Evolutionary conservation across 1,140 invertebrate genomes (phyloP).

Genomic region (Caenorhabditis latens): DNA sequence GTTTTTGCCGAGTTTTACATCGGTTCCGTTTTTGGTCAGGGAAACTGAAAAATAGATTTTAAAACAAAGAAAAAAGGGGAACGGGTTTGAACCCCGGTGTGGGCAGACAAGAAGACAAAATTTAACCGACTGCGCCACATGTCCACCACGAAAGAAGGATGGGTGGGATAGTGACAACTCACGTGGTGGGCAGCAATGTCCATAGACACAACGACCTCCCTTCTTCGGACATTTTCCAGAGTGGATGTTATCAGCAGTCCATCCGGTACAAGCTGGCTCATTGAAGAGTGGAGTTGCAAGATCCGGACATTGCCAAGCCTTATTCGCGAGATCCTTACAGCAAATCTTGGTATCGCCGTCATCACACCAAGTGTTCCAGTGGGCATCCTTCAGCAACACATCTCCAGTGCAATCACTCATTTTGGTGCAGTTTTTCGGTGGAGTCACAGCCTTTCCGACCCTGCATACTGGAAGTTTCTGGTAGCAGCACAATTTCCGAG

Average conservation of each 20-base stretch:
- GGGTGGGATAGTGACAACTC: neutral
- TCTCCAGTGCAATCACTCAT: conserved; percentile 13
- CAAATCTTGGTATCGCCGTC: neutral
- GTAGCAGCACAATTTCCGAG: conserved; percentile 1
- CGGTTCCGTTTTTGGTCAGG: neutral
- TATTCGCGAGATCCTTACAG: neutral
- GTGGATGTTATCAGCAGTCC: neutral
- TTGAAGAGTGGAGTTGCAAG: conserved; percentile 20
- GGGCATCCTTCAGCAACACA: neutral
- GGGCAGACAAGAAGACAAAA: too few relatives aligned
- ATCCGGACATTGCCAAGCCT: conserved; percentile 3
- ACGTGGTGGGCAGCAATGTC: conserved; percentile 37
- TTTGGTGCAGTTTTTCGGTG: neutral
- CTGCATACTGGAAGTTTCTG: neutral
- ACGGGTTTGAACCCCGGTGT: too few relatives aligned
- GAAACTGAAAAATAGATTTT: neutral
- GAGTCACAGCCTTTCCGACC: conserved; percentile 1
- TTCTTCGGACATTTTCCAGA: conserved; percentile 4
- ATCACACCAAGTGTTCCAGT: conserved; percentile 15
- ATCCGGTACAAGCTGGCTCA: conserved; percentile 2
- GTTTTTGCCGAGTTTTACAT: neutral
- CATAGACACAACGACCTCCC: neutral
- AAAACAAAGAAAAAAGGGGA: too few relatives aligned
- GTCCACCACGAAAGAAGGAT: too few relatives aligned
- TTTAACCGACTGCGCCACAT: too few relatives aligned